Evolutionary conservation across 2,113 vertebrate species (phyloP).

Genomic region (Corythoichthys intestinalis): DNA sequence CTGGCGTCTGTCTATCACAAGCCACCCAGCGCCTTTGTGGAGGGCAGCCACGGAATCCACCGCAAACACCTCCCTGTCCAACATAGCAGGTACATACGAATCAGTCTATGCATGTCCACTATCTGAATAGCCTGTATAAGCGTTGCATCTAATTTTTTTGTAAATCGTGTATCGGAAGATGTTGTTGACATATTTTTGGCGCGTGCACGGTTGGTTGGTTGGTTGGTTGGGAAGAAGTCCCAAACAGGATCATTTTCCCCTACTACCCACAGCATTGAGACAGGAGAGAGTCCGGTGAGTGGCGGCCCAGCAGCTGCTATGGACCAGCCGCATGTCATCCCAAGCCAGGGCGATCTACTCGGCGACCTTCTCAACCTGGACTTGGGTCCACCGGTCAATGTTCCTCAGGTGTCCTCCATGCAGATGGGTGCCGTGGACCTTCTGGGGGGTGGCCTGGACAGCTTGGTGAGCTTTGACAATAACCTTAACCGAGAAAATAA

Average conservation of each 20-base stretch:
- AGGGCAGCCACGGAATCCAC: constrained; percentile 95
- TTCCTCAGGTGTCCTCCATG: constrained; percentile 88
- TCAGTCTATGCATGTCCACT: neutral
- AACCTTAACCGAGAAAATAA: neutral
- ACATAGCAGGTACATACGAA: constrained; percentile 82
- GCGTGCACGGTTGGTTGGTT: neutral
- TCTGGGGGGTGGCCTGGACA: constrained; percentile 92
- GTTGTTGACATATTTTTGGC: neutral
- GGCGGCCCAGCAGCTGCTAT: constrained; percentile 71
- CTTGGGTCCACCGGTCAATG: constrained; percentile 88
- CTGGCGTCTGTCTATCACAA: constrained; percentile 97
- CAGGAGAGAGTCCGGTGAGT: constrained; percentile 92
- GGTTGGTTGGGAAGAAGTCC: neutral
- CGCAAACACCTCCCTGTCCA: constrained; percentile 97
- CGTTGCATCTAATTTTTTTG: neutral
- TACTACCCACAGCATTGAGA: constrained; percentile 74
- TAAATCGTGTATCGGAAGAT: neutral
- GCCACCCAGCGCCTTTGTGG: constrained; percentile 95
- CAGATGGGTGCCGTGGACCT: constrained; percentile 97
- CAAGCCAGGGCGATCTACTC: constrained; percentile 90
- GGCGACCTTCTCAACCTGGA: constrained; percentile 95
- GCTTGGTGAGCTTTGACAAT: constrained; percentile 78
- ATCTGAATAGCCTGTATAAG: neutral
- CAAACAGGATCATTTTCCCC: no score
- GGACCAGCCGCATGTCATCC: constrained; percentile 91